These are phyloP conservation scores for honey bee (Apis mellifera) DNA, from an alignment of 1,140 invertebrate genomes.

Conservation along the genomic window DNA sequence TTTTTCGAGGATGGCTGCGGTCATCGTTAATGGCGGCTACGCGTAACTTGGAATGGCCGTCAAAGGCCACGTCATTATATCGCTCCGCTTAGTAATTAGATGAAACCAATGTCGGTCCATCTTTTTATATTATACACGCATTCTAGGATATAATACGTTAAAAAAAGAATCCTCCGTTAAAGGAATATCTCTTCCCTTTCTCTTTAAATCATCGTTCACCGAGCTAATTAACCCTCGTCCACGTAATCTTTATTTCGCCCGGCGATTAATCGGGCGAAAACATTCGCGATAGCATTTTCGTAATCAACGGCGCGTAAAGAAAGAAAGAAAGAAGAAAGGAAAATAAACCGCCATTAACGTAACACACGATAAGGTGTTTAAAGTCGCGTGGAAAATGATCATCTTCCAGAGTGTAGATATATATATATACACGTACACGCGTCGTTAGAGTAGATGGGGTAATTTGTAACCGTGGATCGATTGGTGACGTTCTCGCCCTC, in stretches of 20 bases:
- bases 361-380: no score
- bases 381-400: no score
- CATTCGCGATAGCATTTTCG: constrained; percentile 61
- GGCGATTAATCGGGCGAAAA: constrained; percentile 66
- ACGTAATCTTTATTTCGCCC: constrained; percentile 62
- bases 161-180: constrained; percentile 5
- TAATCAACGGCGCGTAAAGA: constrained; percentile 43
- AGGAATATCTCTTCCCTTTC: not conserved
- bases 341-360: no score
- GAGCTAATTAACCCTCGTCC: constrained; percentile 55
- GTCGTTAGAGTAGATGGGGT: no score
- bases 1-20: constrained; percentile 12
- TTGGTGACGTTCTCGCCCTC: no score
- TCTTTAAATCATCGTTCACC: constrained; percentile 3
- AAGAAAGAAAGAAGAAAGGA: no score
- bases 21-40: constrained; percentile 33
- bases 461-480: no score
- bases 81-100: constrained; percentile 47
- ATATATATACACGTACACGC: no score
- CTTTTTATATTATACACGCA: constrained; percentile 27
- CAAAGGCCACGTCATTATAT: constrained; percentile 53
- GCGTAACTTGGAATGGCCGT: constrained; percentile 51
- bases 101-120: constrained; percentile 17
- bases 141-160: not conserved
- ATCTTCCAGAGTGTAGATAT: no score